Evolutionary conservation across 2,888 invertebrate genomes (phyloP).

Genomic region (Operophtera brumata): DNA sequence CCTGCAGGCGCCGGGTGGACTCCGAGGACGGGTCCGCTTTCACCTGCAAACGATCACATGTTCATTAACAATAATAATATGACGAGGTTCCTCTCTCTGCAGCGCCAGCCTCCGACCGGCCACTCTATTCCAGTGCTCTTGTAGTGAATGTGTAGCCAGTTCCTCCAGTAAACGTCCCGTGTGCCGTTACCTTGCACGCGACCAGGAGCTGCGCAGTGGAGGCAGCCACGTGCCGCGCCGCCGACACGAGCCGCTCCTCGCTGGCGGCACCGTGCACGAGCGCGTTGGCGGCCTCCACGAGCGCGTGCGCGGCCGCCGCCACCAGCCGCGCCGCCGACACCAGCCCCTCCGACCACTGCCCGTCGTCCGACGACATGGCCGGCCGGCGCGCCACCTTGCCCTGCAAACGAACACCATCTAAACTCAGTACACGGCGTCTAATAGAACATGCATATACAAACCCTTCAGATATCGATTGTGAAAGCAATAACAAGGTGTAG

Average conservation of each 20-base stretch:
- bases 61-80: too few relatives aligned
- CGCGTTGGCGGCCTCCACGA: conserved; percentile 98
- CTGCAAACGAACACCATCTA: conserved; percentile 43
- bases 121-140: too few relatives aligned
- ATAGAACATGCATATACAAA: background rate
- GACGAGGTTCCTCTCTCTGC: too few relatives aligned
- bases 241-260: conserved; percentile 97
- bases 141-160: too few relatives aligned
- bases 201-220: conserved; percentile 98
- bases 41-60: conserved; percentile 63
- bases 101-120: too few relatives aligned
- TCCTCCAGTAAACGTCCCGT: too few relatives aligned
- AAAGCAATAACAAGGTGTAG: too few relatives aligned
- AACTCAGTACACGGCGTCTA: too few relatives aligned
- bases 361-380: conserved; percentile 93
- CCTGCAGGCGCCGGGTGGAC: conserved; percentile 93
- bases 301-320: conserved; percentile 97
- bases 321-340: conserved; percentile 97
- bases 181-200: conserved; percentile 90
- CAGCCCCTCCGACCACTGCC: conserved; percentile 98
- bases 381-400: conserved; percentile 94
- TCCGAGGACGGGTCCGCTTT: conserved; percentile 98
- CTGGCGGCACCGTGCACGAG: conserved; percentile 94
- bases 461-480: too few relatives aligned
- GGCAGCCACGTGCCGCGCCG: conserved; percentile 97